Conservation (phyloP, 37 sponge, comb jelly and placozoan genomes). For the Bolinopsis microptera region DNA sequence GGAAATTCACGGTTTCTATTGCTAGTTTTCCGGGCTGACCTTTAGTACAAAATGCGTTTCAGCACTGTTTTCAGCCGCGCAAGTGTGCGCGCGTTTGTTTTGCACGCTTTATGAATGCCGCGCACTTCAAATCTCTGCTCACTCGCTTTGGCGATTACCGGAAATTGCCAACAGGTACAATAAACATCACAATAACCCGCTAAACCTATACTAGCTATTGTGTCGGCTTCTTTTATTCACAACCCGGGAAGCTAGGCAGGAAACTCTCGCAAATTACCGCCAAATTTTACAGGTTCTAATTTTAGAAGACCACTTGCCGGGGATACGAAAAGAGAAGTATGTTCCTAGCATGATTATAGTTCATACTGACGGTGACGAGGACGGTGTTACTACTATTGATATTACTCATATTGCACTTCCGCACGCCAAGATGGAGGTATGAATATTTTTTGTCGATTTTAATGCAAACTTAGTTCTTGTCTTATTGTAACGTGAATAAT, state of each 20-base stretch:
- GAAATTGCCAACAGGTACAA: not conserved
- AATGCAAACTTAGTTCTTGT: not conserved
- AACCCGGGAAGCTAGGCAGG: not conserved
- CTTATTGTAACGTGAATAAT: too few species aligned
- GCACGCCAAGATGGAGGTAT: conserved; percentile 16
- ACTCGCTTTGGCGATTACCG: not conserved
- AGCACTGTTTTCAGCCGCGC: conserved; percentile 51
- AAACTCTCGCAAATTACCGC: not conserved
- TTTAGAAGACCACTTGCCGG: conserved; percentile 51
- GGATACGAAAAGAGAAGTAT: conserved; percentile 23
- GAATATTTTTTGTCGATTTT: not conserved
- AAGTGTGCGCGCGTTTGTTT: not conserved
- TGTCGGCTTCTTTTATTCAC: not conserved
- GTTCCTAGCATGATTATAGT: conserved; percentile 27
- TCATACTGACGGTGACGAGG: conserved; percentile 49
- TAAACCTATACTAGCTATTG: not conserved
- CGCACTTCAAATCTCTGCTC: not conserved
- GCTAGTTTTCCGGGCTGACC: not conserved
- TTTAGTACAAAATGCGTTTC: not conserved
- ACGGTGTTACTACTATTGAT: conserved; percentile 26
- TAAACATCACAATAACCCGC: not conserved
- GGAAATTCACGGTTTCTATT: not conserved
- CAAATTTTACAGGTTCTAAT: conserved; percentile 44
- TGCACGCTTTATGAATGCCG: not conserved
- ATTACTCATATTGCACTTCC: not conserved